These are phyloP conservation scores for Chironomus tentans DNA, from an alignment of 2,888 invertebrate genomes.

Conservation along the genomic window DNA sequence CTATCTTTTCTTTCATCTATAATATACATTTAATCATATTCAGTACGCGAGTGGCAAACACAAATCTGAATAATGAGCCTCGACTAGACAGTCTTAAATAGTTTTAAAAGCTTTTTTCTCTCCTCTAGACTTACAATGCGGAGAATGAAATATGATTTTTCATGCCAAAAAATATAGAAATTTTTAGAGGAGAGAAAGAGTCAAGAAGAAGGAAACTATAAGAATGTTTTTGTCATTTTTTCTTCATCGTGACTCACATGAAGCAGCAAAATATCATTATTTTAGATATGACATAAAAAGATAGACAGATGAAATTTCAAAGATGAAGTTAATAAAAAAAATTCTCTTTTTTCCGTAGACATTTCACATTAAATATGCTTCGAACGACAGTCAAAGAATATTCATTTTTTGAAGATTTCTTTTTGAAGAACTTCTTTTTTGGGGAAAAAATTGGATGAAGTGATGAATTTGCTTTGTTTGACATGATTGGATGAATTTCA, in stretches of 20 bases:
- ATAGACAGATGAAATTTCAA: no score
- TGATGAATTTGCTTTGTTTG: no score
- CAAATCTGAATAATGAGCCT: slow-evolving; percentile 23
- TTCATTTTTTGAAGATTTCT: background rate
- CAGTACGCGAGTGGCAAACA: background rate
- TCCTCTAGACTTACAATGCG: background rate
- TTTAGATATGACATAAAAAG: background rate
- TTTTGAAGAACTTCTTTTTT: no score
- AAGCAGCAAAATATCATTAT: background rate
- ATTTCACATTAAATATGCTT: no score
- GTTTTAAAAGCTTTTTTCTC: background rate
- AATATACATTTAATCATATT: background rate
- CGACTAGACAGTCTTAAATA: slow-evolving; percentile 19
- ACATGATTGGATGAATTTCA: no score
- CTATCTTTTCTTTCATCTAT: background rate
- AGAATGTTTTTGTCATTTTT: background rate
- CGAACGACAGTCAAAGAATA: background rate
- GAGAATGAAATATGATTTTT: background rate
- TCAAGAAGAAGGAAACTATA: background rate
- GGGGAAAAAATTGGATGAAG: no score
- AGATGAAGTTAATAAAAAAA: no score
- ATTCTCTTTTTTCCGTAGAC: no score
- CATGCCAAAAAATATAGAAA: no score
- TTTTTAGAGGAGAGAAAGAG: no score
- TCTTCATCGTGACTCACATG: background rate